Conservation (phyloP, 2,113 vertebrate genomes). For the Empidonax traillii region DNA sequence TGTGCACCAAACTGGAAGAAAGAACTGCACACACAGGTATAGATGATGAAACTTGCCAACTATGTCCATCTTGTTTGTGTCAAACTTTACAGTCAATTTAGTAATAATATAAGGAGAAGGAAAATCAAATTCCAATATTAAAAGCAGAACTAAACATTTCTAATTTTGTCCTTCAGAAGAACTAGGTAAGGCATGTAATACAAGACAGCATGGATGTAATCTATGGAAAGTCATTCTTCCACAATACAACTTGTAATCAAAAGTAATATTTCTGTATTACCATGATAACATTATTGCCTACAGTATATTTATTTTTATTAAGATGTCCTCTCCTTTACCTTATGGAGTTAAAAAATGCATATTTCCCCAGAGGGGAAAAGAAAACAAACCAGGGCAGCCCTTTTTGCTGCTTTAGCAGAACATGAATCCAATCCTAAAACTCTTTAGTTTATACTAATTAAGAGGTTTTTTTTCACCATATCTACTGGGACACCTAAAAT, state of each 20-base stretch:
- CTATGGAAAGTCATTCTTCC: not conserved
- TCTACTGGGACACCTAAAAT: not conserved
- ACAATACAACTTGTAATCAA: not conserved
- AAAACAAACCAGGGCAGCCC: not conserved
- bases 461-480: not conserved
- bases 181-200: not conserved
- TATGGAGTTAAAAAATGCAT: not conserved
- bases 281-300: not conserved
- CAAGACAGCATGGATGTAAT: not conserved
- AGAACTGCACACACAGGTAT: fast-evolving
- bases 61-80: not conserved
- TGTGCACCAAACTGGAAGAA: not conserved
- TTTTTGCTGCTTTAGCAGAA: not conserved
- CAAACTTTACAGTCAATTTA: not conserved
- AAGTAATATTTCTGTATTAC: not conserved
- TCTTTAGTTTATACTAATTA: not conserved
- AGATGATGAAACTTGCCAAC: not conserved
- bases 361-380: not conserved
- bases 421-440: not conserved
- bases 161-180: not conserved
- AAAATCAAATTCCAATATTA: not conserved
- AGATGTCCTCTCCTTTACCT: not conserved
- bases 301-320: not conserved
- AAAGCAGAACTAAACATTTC: not conserved
- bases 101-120: not conserved